phyloP scores from a whole-genome alignment of 1,140 invertebrate genomes.

The Papilio polyxenes region DNA sequence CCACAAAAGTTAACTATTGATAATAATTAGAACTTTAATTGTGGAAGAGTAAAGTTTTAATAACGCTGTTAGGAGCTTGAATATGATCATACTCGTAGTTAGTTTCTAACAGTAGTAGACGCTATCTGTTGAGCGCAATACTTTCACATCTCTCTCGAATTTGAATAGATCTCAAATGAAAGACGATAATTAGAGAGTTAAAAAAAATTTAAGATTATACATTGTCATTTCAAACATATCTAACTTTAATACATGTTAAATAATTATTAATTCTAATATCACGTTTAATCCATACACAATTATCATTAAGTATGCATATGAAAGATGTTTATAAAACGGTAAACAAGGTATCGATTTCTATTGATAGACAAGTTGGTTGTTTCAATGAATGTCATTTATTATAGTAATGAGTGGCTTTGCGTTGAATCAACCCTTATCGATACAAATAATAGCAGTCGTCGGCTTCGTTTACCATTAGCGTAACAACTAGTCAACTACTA shows the following conservation, averaged over 20 bases:
- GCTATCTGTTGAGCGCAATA: too few relatives aligned
- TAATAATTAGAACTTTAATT: conserved; percentile 2
- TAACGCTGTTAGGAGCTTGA: too few relatives aligned
- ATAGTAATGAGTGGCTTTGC: conserved; percentile 51
- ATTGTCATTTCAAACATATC: too few relatives aligned
- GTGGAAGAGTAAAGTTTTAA: neutral
- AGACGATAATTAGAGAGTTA: too few relatives aligned
- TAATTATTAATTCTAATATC: too few relatives aligned
- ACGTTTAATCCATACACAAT: neutral
- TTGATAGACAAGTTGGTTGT: neutral
- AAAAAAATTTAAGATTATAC: too few relatives aligned
- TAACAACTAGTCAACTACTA: conserved; percentile 55
- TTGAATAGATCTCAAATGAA: too few relatives aligned
- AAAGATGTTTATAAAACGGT: neutral
- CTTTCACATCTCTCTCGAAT: too few relatives aligned
- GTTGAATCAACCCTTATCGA: conserved; percentile 49
- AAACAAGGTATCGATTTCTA: neutral
- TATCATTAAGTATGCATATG: neutral
- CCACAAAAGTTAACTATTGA: conserved; percentile 10
- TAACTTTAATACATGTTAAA: too few relatives aligned
- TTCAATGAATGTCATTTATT: conserved; percentile 42
- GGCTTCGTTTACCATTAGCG: conserved; percentile 54
- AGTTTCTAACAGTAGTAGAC: too few relatives aligned
- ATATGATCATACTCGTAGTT: too few relatives aligned
- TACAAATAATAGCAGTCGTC: conserved; percentile 51